These are phyloP conservation scores for Acanthopagrus latus DNA, from an alignment of 2,797 vertebrate genomes.

Conservation along the genomic window DNA sequence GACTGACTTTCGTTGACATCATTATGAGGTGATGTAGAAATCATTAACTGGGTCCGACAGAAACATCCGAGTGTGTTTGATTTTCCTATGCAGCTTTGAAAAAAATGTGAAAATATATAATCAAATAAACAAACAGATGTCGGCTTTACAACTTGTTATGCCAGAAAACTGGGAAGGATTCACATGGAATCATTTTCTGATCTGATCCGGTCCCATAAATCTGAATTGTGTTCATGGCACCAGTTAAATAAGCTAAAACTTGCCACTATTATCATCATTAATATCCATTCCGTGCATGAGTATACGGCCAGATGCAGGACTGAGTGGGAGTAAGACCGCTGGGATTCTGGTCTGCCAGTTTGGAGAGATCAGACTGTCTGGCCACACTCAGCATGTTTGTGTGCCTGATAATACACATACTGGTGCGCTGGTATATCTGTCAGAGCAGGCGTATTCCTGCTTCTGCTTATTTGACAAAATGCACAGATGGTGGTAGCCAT, in stretches of 20 bases:
- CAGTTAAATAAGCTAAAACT: slow-evolving; percentile 41
- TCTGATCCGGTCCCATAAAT: slow-evolving; percentile 30
- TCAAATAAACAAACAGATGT: slow-evolving; percentile 29
- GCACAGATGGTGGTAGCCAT: neutral
- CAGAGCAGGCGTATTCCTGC: slow-evolving; percentile 8
- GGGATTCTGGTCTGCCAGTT: slow-evolving; percentile 47
- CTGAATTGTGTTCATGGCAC: slow-evolving; percentile 37
- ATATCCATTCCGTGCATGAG: slow-evolving; percentile 49
- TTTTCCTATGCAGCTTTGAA: slow-evolving; percentile 7
- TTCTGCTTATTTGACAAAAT: slow-evolving; percentile 32
- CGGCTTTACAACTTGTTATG: slow-evolving; percentile 34
- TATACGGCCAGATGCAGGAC: slow-evolving; percentile 57
- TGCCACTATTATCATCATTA: slow-evolving; percentile 57
- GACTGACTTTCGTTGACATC: neutral
- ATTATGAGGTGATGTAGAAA: slow-evolving; percentile 8
- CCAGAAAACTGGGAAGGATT: neutral
- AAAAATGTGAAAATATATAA: neutral
- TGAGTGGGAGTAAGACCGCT: slow-evolving; percentile 31
- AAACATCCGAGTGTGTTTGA: neutral
- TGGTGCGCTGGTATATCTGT: slow-evolving; percentile 10
- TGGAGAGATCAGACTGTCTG: slow-evolving; percentile 37
- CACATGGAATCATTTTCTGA: slow-evolving; percentile 36
- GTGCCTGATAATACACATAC: slow-evolving; percentile 12
- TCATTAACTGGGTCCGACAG: neutral
- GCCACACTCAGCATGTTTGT: slow-evolving; percentile 21